Conservation (phyloP, 2,888 invertebrate genomes). For the Aphodius granarius region DNA sequence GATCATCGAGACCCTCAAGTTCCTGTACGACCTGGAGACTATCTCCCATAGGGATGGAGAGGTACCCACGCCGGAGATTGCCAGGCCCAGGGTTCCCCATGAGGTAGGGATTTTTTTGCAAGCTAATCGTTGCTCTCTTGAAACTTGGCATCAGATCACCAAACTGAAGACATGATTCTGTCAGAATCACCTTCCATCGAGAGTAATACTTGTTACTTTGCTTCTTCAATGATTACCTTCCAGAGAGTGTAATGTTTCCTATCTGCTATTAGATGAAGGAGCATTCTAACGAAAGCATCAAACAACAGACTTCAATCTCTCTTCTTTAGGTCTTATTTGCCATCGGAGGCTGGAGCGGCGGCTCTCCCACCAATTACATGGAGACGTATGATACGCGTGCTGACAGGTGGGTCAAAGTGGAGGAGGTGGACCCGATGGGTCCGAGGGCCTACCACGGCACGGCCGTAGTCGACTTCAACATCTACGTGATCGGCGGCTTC, state of each 20-base stretch:
- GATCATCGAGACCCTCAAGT: slow-evolving; percentile 88
- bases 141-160: too few species aligned
- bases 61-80: slow-evolving; percentile 82
- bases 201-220: too few species aligned
- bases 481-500: slow-evolving; percentile 91
- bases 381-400: slow-evolving; percentile 90
- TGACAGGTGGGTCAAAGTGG: slow-evolving; percentile 84
- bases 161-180: too few species aligned
- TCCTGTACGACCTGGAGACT: slow-evolving; percentile 90
- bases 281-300: too few species aligned
- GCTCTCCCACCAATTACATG: slow-evolving; percentile 74
- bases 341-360: slow-evolving; percentile 79
- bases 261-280: too few species aligned
- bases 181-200: too few species aligned
- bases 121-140: too few species aligned
- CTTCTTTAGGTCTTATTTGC: slow-evolving; percentile 56
- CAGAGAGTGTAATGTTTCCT: too few species aligned
- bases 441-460: slow-evolving; percentile 94
- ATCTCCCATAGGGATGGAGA: slow-evolving; percentile 79
- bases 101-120: slow-evolving; percentile 60
- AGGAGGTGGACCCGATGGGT: slow-evolving; percentile 79
- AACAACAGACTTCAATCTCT: slow-evolving; percentile 5
- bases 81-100: slow-evolving; percentile 81
- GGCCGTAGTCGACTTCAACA: slow-evolving; percentile 79
- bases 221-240: too few species aligned